Evolutionary conservation across 2,797 vertebrate genomes (phyloP).

Genomic region (Aplochiton taeniatus): DNA sequence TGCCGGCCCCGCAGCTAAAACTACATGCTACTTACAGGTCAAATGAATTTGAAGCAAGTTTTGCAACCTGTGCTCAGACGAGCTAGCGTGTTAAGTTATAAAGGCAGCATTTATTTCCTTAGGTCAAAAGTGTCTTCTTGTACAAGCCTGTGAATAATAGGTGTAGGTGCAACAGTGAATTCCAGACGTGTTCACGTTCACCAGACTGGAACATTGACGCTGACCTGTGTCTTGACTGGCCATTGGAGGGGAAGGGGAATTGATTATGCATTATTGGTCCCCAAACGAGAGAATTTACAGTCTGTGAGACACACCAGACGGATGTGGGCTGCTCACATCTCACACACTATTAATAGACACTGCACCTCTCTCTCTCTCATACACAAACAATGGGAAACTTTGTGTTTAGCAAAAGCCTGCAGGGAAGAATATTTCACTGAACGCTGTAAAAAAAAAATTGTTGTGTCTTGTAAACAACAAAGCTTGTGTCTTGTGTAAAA

Average conservation of each 20-base stretch:
- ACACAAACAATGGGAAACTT: conserved; percentile 30
- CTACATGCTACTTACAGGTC: no score
- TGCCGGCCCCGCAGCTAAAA: no score
- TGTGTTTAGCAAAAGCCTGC: conserved; percentile 18
- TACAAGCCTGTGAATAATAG: no score
- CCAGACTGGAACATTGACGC: background rate
- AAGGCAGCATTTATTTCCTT: no score
- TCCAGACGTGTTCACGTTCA: no score
- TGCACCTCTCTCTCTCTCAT: background rate
- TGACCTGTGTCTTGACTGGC: conserved; percentile 1
- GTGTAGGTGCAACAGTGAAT: no score
- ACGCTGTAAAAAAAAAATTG: conserved; percentile 13
- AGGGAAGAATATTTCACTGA: conserved; percentile 24
- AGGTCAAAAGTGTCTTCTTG: no score
- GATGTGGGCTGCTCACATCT: conserved; percentile 18
- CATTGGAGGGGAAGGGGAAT: background rate
- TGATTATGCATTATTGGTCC: conserved; percentile 7
- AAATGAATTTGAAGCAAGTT: no score
- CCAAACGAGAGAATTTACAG: conserved; percentile 24
- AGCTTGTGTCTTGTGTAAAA: no score
- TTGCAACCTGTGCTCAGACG: no score
- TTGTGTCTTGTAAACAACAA: conserved; percentile 18
- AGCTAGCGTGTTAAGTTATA: no score
- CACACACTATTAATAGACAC: background rate
- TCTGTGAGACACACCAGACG: conserved; percentile 23